These are phyloP conservation scores for Platysternon megacephalum DNA, from an alignment of 2,113 vertebrate species.

Conservation along the genomic window DNA sequence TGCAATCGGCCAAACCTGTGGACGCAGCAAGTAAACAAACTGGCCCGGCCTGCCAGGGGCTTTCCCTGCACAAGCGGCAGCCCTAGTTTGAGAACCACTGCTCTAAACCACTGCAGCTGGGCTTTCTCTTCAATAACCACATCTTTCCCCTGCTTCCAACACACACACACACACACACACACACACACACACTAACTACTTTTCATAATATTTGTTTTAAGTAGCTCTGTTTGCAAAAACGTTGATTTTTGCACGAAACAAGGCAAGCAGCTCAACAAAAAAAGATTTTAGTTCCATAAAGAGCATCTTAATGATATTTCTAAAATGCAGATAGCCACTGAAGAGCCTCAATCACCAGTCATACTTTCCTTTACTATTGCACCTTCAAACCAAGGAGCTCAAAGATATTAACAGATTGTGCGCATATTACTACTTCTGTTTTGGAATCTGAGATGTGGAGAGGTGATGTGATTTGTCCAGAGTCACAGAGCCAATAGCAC, in stretches of 20 bases:
- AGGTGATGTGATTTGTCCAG: neutral
- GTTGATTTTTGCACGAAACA: neutral
- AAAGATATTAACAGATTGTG: neutral
- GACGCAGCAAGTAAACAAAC: too few species aligned
- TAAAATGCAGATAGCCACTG: rapidly evolving
- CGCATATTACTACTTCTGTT: neutral
- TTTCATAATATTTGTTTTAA: neutral
- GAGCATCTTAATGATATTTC: rapidly evolving
- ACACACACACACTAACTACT: neutral
- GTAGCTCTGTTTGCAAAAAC: neutral
- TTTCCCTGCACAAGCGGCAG: too few species aligned
- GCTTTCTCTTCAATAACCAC: neutral
- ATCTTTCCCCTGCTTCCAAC: neutral
- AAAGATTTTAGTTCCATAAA: neutral
- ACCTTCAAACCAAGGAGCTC: neutral
- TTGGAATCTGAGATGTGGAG: neutral
- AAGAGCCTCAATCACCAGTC: neutral
- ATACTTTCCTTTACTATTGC: neutral
- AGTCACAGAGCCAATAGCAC: neutral
- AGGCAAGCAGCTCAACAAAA: neutral
- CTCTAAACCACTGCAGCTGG: neutral
- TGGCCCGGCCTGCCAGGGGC: too few species aligned
- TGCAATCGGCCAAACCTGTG: rapidly evolving
- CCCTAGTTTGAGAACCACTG: too few species aligned
- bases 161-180: rapidly evolving